Evolutionary conservation across 2,888 invertebrate genomes (phyloP).

Genomic region (Perdita meconis): DNA sequence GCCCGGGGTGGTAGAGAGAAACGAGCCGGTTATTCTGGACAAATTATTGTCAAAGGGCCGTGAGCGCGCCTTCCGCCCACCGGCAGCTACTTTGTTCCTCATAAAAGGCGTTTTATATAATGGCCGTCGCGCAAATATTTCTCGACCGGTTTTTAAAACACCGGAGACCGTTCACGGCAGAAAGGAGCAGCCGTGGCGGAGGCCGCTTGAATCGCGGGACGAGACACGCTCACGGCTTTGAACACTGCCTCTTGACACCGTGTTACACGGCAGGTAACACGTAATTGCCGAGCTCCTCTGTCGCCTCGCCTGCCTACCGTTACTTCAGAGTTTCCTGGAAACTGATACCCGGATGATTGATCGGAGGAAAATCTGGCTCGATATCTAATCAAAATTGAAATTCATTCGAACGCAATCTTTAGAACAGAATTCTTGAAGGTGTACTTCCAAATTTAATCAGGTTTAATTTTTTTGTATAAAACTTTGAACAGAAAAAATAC

Average conservation of each 20-base stretch:
- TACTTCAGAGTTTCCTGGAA: constrained; percentile 26
- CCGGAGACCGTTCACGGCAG: constrained; percentile 7
- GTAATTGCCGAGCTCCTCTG: constrained; percentile 41
- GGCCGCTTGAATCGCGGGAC: not conserved
- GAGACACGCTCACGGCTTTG: constrained; percentile 31
- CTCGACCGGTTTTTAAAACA: constrained; percentile 56
- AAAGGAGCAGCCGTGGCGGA: constrained; percentile 1
- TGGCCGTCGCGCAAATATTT: constrained; percentile 66
- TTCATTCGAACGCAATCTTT: too few species aligned
- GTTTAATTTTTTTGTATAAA: too few species aligned
- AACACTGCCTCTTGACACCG: constrained; percentile 15
- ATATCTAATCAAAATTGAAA: too few species aligned
- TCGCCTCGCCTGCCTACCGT: constrained; percentile 23
- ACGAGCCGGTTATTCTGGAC: constrained; percentile 73
- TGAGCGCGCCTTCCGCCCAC: constrained; percentile 67
- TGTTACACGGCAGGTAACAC: constrained; percentile 25
- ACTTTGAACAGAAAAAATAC: too few species aligned
- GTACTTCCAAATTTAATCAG: too few species aligned
- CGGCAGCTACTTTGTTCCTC: constrained; percentile 70
- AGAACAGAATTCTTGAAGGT: too few species aligned
- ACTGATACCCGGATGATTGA: constrained; percentile 16
- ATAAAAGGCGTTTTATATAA: constrained; percentile 73
- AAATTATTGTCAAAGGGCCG: constrained; percentile 74
- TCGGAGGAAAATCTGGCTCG: not conserved
- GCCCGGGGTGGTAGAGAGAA: constrained; percentile 60